phyloP scores from a whole-genome alignment of 2,113 vertebrate genomes.

The Circaetus gallicus region DNA sequence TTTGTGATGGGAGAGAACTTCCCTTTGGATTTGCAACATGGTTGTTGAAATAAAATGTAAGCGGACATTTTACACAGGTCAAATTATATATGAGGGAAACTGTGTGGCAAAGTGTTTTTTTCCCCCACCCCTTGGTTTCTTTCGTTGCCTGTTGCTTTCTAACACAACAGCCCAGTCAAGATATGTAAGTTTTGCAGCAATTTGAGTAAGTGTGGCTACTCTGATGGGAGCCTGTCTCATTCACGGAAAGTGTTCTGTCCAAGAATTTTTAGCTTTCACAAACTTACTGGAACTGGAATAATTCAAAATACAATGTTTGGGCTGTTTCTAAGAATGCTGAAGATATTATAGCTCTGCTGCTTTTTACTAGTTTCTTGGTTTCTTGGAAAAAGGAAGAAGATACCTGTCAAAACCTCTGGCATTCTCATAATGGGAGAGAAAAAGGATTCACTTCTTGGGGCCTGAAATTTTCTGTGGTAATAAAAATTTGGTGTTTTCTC shows the following conservation, averaged over 20 bases:
- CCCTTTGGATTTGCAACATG: background rate
- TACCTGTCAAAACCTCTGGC: background rate
- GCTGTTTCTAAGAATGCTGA: background rate
- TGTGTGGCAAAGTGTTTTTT: rapidly evolving
- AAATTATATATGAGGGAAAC: background rate
- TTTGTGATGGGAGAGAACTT: background rate
- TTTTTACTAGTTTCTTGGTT: background rate
- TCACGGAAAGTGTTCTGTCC: background rate
- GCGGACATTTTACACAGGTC: background rate
- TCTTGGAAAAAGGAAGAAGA: background rate
- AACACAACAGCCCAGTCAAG: background rate
- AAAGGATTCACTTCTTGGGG: background rate
- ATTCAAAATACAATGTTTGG: background rate
- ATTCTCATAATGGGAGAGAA: background rate
- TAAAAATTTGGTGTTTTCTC: background rate
- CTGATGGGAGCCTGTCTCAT: rapidly evolving
- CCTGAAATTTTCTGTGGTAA: background rate
- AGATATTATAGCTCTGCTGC: rapidly evolving
- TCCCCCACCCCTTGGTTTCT: background rate
- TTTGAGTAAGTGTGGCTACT: background rate
- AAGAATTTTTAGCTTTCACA: background rate
- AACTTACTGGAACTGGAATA: background rate
- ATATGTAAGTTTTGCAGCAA: background rate
- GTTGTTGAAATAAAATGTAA: background rate
- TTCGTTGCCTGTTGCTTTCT: background rate